Evolutionary conservation across 2,113 vertebrate species (phyloP).

Genomic region (Charadrius vociferus): DNA sequence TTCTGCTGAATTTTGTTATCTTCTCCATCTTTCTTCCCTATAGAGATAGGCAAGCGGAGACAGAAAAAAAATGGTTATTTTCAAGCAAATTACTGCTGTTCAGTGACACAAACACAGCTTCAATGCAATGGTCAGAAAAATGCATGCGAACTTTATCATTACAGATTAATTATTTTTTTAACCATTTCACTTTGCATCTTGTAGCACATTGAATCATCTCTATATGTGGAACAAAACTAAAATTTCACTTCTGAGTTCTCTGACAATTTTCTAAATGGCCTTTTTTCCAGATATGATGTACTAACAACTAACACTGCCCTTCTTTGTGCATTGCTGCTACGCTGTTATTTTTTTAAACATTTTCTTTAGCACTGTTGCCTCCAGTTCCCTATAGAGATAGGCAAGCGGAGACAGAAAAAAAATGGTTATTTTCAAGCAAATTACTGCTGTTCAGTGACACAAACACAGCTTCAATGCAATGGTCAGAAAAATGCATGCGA

Average conservation of each 20-base stretch:
- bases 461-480: background rate
- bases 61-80: background rate
- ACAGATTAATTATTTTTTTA: background rate
- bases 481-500: background rate
- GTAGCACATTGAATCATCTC: background rate
- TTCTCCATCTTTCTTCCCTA: background rate
- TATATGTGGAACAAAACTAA: background rate
- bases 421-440: background rate
- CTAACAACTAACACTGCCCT: background rate
- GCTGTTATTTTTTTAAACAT: background rate
- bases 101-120: background rate
- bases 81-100: background rate
- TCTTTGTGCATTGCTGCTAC: background rate
- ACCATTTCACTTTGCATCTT: background rate
- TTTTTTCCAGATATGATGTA: background rate
- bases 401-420: background rate
- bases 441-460: background rate
- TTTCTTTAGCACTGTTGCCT: background rate
- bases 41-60: background rate
- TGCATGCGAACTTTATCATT: background rate
- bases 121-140: background rate
- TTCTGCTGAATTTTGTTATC: background rate
- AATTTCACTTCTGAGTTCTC: background rate
- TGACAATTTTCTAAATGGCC: background rate
- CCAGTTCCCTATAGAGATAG: background rate